Evolutionary conservation across 2,888 invertebrate genomes (phyloP).

Genomic region (Cephalotes varians): DNA sequence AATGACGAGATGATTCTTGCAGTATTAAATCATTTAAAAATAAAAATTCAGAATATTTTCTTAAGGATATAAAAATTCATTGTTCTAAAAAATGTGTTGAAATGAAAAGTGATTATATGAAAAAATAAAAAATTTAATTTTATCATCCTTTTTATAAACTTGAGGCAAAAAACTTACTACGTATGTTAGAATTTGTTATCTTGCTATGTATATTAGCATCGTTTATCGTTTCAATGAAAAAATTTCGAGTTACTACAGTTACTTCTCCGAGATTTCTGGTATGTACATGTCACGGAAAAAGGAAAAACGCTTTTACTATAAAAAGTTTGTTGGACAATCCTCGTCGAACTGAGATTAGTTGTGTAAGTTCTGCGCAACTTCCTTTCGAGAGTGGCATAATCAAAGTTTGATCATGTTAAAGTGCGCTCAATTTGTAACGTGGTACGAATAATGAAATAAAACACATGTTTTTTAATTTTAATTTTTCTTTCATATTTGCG

Average conservation of each 20-base stretch:
- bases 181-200: background rate
- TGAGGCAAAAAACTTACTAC: background rate
- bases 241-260: constrained; percentile 1
- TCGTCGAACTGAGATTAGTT: constrained; percentile 52
- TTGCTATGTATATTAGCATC: background rate
- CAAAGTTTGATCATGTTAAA: constrained; percentile 55
- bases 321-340: constrained; percentile 33
- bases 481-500: background rate
- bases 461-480: constrained; percentile 28
- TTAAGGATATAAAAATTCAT: background rate
- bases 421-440: constrained; percentile 37
- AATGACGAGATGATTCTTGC: background rate
- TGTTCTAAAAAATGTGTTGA: background rate
- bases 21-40: background rate
- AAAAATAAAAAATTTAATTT: background rate
- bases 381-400: constrained; percentile 49
- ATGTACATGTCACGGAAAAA: constrained; percentile 15
- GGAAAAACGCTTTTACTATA: constrained; percentile 5
- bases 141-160: background rate
- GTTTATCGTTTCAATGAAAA: constrained; percentile 6
- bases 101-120: background rate
- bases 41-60: background rate
- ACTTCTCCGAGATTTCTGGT: background rate
- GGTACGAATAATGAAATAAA: constrained; percentile 41
- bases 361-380: constrained; percentile 48